Evolutionary conservation across 2,113 vertebrate species (phyloP).

Genomic region (Oncorhynchus keta): DNA sequence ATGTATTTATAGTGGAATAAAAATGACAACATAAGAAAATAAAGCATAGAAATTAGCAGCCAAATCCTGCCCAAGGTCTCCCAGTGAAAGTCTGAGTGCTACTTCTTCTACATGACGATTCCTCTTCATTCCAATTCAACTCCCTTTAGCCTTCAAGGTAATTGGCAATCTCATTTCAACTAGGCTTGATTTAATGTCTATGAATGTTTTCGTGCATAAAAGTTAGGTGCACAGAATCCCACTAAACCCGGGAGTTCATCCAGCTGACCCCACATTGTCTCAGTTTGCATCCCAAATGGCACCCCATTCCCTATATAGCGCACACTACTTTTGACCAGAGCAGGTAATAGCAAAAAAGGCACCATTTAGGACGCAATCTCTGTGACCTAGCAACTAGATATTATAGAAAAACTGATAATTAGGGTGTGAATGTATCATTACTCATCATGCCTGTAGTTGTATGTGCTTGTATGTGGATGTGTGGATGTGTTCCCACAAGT

Average conservation of each 20-base stretch:
- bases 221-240: constrained; percentile 47
- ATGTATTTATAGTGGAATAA: constrained; percentile 62
- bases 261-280: constrained; percentile 11
- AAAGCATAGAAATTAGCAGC: constrained; percentile 61
- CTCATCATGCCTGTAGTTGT: neutral
- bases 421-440: neutral
- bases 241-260: constrained; percentile 33
- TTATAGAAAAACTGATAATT: constrained; percentile 34
- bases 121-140: constrained; percentile 57
- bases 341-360: no score
- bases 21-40: constrained; percentile 64
- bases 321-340: no score
- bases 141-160: constrained; percentile 52
- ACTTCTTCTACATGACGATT: constrained; percentile 38
- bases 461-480: constrained; percentile 1
- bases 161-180: constrained; percentile 63
- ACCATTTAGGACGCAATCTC: no score
- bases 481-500: neutral
- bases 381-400: constrained; percentile 36
- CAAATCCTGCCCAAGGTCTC: constrained; percentile 36
- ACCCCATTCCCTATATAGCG: no score
- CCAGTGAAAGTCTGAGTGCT: constrained; percentile 38
- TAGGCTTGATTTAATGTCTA: constrained; percentile 58
- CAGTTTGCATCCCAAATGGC: neutral
- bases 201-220: constrained; percentile 57